phyloP scores from a whole-genome alignment of 2,113 vertebrate species.

The Lasiurus borealis region DNA sequence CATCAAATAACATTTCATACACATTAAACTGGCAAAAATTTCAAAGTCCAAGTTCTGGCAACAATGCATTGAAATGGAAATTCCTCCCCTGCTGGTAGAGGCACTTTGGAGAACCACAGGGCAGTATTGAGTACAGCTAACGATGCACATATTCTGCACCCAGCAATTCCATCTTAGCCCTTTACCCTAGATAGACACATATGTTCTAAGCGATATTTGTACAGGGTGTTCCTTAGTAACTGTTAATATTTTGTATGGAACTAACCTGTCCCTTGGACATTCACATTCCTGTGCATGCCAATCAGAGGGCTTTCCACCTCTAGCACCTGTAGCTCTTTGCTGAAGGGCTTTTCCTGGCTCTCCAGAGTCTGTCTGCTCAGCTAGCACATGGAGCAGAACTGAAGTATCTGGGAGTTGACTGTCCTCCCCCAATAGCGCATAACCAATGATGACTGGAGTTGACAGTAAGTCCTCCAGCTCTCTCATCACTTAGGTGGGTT shows the following conservation, averaged over 20 bases:
- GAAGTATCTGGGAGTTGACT: neutral
- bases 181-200: neutral
- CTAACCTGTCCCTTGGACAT: neutral
- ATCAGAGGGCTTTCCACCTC: neutral
- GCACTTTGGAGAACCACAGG: neutral
- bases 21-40: neutral
- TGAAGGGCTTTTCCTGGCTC: neutral
- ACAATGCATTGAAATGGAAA: neutral
- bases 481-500: neutral
- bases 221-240: neutral
- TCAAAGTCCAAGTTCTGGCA: constrained; percentile 21
- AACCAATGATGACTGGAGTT: neutral
- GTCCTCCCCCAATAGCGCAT: neutral
- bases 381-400: neutral
- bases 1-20: neutral
- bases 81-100: neutral
- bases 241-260: neutral
- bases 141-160: neutral
- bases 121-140: neutral
- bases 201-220: neutral
- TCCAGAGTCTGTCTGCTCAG: neutral
- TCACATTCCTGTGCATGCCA: neutral
- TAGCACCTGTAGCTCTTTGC: neutral
- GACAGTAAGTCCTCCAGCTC: neutral
- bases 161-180: neutral